Base-by-base conservation (phyloP, 2,888 invertebrate genomes). In the Diploptera punctata region DNA sequence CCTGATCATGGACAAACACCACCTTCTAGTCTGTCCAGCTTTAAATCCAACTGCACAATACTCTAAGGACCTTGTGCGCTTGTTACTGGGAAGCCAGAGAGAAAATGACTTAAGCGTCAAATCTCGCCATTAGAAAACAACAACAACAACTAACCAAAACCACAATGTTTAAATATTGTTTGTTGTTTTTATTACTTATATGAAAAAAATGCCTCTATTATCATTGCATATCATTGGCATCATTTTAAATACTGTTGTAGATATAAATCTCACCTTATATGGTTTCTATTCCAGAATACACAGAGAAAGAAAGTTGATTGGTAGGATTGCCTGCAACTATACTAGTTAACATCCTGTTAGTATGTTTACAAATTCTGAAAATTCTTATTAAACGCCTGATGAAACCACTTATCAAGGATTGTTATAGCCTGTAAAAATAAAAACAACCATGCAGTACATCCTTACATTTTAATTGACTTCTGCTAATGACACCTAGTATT, bases 331-430 rank as follows among this genome's bases (percentile, higher is more conserved):
- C 24, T 33, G 21, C n/a, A 1, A 71, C n/a, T 1, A 71, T 31
- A 52, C 31, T 33, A 9, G 33, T 26, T 19, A 71, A 47, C 19
- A 71, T 3, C 31, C 19, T 7, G 65, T 21, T 4, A 65, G 24
- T 26, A 33, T 21, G 19, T 62, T 47, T n/a, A 49, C 65, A 18
- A n/a, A 49, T n/a, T 49, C 70, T 65, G 43, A 7, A 13, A 71
- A 29, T n/a, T 13, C 31, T 49, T 26, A 26, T 65, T 49, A 18
- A 33, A 54, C 1, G 18, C 65, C 31, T 47, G 16, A 18, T 47
- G 19, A 49, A 71, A 49, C 49, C 70, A 71, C 18, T 31, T 61
- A 5, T 62, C 49, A 65, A 71, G 24, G n/a, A 71, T 65, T 24
- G 18, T 16, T 21, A 65, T 61, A 13, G 70, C 62, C 70, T 71